These are phyloP conservation scores for Meda fulgida DNA, from an alignment of 2,797 vertebrate genomes.

Conservation along the genomic window DNA sequence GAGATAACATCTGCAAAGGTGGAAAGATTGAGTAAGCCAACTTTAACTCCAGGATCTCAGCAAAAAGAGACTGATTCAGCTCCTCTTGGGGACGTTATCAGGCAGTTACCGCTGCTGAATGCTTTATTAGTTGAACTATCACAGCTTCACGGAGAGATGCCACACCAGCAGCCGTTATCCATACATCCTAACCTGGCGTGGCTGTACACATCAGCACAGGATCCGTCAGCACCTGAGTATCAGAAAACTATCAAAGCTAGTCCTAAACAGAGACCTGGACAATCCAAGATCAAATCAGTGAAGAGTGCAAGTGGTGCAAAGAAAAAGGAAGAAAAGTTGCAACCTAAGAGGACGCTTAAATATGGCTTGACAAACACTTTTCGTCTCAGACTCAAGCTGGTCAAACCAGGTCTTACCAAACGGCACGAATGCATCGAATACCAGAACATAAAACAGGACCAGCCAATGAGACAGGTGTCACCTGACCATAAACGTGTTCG, in stretches of 20 bases:
- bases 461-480: constrained; percentile 30
- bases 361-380: constrained; percentile 88
- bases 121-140: constrained; percentile 87
- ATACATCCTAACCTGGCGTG: constrained; percentile 76
- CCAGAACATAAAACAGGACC: constrained; percentile 56
- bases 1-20: not conserved
- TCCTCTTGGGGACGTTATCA: constrained; percentile 65
- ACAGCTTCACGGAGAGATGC: constrained; percentile 71
- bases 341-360: constrained; percentile 73
- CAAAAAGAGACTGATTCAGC: constrained; percentile 39
- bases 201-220: constrained; percentile 67
- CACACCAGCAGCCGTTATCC: constrained; percentile 61
- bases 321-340: constrained; percentile 55
- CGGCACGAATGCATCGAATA: constrained; percentile 76
- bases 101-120: constrained; percentile 85
- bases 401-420: constrained; percentile 69
- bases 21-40: not conserved
- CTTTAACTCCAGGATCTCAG: not conserved
- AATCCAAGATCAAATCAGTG: not conserved
- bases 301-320: constrained; percentile 15
- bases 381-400: constrained; percentile 81
- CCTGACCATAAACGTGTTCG: constrained; percentile 32
- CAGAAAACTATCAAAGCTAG: constrained; percentile 6
- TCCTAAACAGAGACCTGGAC: not conserved
- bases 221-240: constrained; percentile 23